These are phyloP conservation scores for Oligia fasciuncula DNA, from an alignment of 2,888 invertebrate species.

Conservation along the genomic window DNA sequence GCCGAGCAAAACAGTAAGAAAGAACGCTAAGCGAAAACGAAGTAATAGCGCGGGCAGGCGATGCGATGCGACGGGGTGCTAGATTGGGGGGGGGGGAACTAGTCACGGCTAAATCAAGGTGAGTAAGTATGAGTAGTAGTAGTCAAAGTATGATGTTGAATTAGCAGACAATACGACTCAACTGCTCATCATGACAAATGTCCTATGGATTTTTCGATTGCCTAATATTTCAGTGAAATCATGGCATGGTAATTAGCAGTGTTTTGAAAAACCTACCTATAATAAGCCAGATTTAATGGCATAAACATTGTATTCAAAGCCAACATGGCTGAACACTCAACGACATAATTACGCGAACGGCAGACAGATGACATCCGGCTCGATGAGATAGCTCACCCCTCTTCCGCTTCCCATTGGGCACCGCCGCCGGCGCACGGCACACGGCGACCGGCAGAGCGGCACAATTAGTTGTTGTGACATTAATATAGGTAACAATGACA, in stretches of 20 bases:
- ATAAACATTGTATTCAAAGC: conserved; percentile 7
- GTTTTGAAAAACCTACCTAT: background rate
- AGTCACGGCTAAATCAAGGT: no score
- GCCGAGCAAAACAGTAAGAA: no score
- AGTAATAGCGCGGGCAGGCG: no score
- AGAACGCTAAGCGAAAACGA: no score
- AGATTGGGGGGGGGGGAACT: no score
- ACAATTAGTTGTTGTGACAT: conserved; percentile 57
- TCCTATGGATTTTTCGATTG: background rate
- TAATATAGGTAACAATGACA: conserved; percentile 49
- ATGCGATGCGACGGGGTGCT: no score
- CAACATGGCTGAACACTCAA: conserved; percentile 24
- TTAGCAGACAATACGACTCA: background rate
- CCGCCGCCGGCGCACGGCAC: conserved; percentile 17
- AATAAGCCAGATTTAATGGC: conserved; percentile 18
- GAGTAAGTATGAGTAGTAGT: no score
- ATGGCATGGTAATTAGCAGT: background rate
- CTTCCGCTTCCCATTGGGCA: conserved; percentile 66
- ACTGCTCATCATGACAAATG: background rate
- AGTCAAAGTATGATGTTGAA: background rate
- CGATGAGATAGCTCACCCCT: conserved; percentile 65
- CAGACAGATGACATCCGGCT: conserved; percentile 65
- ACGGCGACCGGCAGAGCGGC: conserved; percentile 42
- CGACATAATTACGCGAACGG: conserved; percentile 45
- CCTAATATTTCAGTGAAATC: background rate